A percentile compares a stretch with the other conserved stretches of the same genome.
Evolutionary conservation across 2,113 vertebrate species (phyloP).

Genomic region (Bombycilla garrulus): DNA sequence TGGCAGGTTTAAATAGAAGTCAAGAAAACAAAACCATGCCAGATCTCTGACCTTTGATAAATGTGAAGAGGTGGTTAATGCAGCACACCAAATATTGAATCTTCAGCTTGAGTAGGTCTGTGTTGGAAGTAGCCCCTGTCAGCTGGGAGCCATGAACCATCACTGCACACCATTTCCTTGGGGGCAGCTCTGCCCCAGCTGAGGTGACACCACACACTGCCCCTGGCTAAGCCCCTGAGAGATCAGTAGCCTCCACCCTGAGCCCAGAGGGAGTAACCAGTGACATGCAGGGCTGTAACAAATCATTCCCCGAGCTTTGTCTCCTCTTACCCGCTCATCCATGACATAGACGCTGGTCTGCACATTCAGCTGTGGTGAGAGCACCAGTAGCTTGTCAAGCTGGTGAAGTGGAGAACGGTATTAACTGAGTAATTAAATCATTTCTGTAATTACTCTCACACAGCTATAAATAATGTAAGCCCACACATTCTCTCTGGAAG

Average conservation of each 20-base stretch:
- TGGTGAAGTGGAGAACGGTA: slow-evolving; percentile 7
- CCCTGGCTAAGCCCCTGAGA: not conserved
- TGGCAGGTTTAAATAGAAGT: not conserved
- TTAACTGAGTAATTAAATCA: slow-evolving; percentile 71
- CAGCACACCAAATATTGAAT: not conserved
- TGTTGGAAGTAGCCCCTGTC: not conserved
- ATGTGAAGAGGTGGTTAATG: not conserved
- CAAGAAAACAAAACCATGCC: not conserved
- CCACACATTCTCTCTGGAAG: slow-evolving; percentile 47
- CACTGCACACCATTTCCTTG: not conserved
- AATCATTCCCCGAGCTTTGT: not conserved
- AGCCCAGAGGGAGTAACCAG: not conserved
- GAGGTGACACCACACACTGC: not conserved
- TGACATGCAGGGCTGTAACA: fast-evolving
- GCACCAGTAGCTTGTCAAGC: slow-evolving; percentile 15
- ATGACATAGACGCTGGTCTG: not conserved
- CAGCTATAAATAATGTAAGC: slow-evolving; percentile 71
- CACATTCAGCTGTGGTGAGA: not conserved
- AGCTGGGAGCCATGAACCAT: not conserved
- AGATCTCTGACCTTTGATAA: not conserved
- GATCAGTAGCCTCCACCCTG: not conserved
- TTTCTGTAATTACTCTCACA: slow-evolving; percentile 72
- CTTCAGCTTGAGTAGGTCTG: not conserved
- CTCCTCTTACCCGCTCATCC: not conserved
- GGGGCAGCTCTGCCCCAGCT: not conserved